Evolutionary conservation across 1,140 invertebrate species (phyloP).

Genomic region (Batillaria attramentaria): DNA sequence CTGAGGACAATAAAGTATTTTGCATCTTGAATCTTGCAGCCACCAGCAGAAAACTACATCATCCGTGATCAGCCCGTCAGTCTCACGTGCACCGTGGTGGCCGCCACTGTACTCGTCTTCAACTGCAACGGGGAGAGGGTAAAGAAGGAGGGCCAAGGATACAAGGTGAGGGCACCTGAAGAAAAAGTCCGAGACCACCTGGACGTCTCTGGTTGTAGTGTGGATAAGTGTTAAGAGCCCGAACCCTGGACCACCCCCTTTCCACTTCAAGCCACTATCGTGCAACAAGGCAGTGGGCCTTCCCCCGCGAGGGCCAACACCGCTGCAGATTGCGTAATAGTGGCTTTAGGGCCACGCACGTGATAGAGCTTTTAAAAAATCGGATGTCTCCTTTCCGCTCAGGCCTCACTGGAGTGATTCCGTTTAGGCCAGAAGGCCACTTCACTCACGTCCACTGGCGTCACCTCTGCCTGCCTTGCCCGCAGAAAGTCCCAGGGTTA

Average conservation of each 20-base stretch:
- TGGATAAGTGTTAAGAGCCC: not conserved
- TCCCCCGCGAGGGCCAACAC: no score
- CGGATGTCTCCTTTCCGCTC: no score
- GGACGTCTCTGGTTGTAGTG: not conserved
- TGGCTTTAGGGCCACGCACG: no score
- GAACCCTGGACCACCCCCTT: not conserved
- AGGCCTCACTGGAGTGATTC: no score
- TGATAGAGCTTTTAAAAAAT: no score
- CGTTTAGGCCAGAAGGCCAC: no score
- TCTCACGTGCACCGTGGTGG: not conserved
- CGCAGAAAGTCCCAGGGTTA: no score
- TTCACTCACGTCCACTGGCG: no score
- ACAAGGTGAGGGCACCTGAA: not conserved
- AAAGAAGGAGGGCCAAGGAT: not conserved
- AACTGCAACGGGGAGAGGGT: constrained; percentile 13
- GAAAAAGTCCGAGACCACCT: not conserved
- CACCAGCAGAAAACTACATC: not conserved
- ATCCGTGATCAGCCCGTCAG: not conserved
- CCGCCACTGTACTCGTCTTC: not conserved
- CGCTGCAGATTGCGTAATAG: not conserved
- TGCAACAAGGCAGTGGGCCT: not conserved
- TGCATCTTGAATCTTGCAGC: not conserved
- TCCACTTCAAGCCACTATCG: not conserved
- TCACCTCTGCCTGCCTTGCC: no score
- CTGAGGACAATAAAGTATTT: not conserved